phyloP scores from a whole-genome alignment of 2,113 vertebrate genomes.

The Pristiophorus japonicus region DNA sequence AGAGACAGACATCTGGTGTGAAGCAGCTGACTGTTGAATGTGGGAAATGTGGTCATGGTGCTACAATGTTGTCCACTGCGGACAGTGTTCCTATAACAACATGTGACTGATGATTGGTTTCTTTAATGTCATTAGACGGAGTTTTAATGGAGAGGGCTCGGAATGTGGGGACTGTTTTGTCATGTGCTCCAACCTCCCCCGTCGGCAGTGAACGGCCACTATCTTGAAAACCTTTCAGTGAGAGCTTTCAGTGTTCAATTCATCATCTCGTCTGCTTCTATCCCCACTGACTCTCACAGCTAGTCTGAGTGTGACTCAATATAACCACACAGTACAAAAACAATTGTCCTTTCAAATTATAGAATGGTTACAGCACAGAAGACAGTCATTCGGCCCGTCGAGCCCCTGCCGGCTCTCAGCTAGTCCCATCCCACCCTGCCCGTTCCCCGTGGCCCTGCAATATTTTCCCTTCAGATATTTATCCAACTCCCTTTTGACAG shows the following conservation, averaged over 20 bases:
- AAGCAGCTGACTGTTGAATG: not conserved
- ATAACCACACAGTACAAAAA: not conserved
- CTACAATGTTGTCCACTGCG: not conserved
- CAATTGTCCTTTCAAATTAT: too few relatives aligned
- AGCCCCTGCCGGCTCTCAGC: too few relatives aligned
- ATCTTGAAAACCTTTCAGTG: not conserved
- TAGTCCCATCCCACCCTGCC: too few relatives aligned
- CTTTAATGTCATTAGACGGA: not conserved
- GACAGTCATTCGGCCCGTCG: too few relatives aligned
- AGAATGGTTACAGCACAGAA: too few relatives aligned
- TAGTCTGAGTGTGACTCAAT: not conserved
- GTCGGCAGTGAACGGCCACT: not conserved
- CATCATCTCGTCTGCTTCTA: not conserved
- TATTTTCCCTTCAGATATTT: too few relatives aligned
- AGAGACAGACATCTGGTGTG: not conserved
- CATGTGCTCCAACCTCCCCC: not conserved
- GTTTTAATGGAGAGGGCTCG: not conserved
- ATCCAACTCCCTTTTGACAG: too few relatives aligned
- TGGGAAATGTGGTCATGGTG: not conserved
- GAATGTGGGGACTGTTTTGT: not conserved
- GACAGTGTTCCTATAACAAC: not conserved
- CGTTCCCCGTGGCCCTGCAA: too few relatives aligned
- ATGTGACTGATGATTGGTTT: not conserved
- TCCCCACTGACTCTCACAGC: not conserved
- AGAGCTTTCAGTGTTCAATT: not conserved